Percentiles rank a stretch among this genome's conserved stretches.
Conservation (phyloP, 2,888 invertebrate species). For the Lucinisca nassula region DNA sequence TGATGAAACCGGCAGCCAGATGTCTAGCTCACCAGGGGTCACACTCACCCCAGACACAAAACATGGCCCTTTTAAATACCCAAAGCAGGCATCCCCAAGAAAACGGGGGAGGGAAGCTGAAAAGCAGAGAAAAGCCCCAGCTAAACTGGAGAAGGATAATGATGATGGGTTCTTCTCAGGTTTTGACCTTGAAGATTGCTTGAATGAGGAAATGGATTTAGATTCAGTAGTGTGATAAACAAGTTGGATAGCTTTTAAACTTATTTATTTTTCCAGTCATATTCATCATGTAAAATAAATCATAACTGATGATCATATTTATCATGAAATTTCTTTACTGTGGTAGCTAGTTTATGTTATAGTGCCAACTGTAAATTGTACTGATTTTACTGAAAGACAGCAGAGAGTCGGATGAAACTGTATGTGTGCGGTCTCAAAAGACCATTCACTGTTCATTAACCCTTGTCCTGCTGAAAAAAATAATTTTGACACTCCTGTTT, state of each 20-base stretch:
- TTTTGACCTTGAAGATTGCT: slow-evolving; percentile 48
- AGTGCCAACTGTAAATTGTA: too few relatives aligned
- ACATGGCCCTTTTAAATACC: slow-evolving; percentile 51
- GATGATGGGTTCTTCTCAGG: slow-evolving; percentile 68
- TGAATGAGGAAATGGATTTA: slow-evolving; percentile 43
- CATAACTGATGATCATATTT: too few relatives aligned
- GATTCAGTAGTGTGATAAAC: background rate
- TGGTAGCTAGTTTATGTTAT: too few relatives aligned
- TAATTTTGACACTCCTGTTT: too few relatives aligned
- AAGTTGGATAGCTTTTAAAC: background rate
- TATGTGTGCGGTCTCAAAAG: too few relatives aligned
- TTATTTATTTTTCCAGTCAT: too few relatives aligned
- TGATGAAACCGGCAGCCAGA: slow-evolving; percentile 55
- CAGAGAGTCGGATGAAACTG: too few relatives aligned
- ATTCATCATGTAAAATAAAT: too few relatives aligned
- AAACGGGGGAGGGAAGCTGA: background rate
- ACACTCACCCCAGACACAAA: slow-evolving; percentile 56
- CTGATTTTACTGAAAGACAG: too few relatives aligned
- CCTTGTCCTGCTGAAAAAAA: too few relatives aligned
- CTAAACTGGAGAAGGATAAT: slow-evolving; percentile 42
- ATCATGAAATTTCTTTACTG: too few relatives aligned
- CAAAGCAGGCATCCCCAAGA: background rate
- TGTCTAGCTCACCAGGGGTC: slow-evolving; percentile 53
- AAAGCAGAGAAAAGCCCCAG: background rate
- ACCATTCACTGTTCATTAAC: too few relatives aligned